A percentile compares a stretch with the other conserved stretches of the same genome.
Conservation (phyloP, 2,888 invertebrate genomes). For the Empis livida region DNA sequence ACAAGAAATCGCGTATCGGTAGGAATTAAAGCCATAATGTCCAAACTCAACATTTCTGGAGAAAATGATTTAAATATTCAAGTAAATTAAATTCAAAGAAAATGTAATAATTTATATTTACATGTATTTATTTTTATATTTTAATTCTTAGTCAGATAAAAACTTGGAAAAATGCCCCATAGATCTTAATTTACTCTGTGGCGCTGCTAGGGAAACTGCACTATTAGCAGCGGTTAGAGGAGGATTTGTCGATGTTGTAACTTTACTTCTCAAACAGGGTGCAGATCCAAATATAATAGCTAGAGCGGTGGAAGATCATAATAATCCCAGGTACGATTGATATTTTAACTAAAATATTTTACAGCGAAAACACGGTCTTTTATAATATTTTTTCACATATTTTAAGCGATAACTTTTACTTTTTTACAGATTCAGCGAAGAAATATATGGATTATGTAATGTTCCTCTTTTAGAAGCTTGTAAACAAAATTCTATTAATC, state of each 20-base stretch:
- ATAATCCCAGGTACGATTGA: constrained; percentile 26
- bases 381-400: too few relatives aligned
- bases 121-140: constrained; percentile 13
- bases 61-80: constrained; percentile 17
- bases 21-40: constrained; percentile 81
- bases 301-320: constrained; percentile 34
- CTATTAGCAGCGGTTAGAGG: constrained; percentile 70
- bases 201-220: constrained; percentile 67
- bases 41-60: constrained; percentile 54
- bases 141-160: constrained; percentile 13
- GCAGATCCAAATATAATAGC: constrained; percentile 68
- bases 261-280: constrained; percentile 57
- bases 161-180: constrained; percentile 48
- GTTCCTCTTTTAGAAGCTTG: constrained; percentile 34
- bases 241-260: constrained; percentile 57
- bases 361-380: too few relatives aligned
- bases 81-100: too few relatives aligned
- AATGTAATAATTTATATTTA: constrained; percentile 10
- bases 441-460: constrained; percentile 34
- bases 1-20: constrained; percentile 67
- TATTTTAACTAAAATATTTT: too few relatives aligned
- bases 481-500: constrained; percentile 30
- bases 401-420: not conserved
- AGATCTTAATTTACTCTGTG: constrained; percentile 59
- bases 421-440: constrained; percentile 25